phyloP scores from a whole-genome alignment of 1,140 invertebrate genomes.

The Platyura marginata region DNA sequence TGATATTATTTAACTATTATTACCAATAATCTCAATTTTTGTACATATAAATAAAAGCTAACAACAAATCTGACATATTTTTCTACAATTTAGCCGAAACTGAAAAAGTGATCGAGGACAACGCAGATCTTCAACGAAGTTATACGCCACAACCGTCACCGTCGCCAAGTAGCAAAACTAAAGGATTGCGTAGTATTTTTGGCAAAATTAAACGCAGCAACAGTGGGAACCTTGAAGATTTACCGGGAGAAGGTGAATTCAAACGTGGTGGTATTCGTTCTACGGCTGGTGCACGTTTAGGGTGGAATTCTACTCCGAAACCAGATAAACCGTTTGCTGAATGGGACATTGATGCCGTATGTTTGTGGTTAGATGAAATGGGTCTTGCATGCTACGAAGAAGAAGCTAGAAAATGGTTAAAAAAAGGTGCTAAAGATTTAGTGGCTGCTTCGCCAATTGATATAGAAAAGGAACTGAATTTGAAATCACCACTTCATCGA shows the following conservation, averaged over 20 bases:
- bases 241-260: constrained; percentile 40
- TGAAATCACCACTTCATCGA: constrained; percentile 72
- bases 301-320: constrained; percentile 29
- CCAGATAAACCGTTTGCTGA: constrained; percentile 38
- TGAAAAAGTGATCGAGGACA: constrained; percentile 39
- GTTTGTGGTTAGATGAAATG: constrained; percentile 72
- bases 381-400: constrained; percentile 68
- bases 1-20: too few species aligned
- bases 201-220: constrained; percentile 44
- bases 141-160: constrained; percentile 31
- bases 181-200: constrained; percentile 45
- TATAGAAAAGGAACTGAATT: constrained; percentile 75
- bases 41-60: too few species aligned
- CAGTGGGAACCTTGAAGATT: constrained; percentile 37
- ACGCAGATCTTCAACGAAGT: constrained; percentile 16
- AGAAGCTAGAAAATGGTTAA: constrained; percentile 59
- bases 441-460: constrained; percentile 58
- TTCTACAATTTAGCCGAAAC: constrained; percentile 36
- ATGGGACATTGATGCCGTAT: constrained; percentile 69
- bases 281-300: constrained; percentile 56
- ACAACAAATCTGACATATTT: too few species aligned
- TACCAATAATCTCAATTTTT: too few species aligned
- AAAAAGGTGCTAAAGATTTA: constrained; percentile 55
- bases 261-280: constrained; percentile 51
- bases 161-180: constrained; percentile 27